phyloP scores from a whole-genome alignment of 2,888 invertebrate species.

The Yponomeuta malinellus region DNA sequence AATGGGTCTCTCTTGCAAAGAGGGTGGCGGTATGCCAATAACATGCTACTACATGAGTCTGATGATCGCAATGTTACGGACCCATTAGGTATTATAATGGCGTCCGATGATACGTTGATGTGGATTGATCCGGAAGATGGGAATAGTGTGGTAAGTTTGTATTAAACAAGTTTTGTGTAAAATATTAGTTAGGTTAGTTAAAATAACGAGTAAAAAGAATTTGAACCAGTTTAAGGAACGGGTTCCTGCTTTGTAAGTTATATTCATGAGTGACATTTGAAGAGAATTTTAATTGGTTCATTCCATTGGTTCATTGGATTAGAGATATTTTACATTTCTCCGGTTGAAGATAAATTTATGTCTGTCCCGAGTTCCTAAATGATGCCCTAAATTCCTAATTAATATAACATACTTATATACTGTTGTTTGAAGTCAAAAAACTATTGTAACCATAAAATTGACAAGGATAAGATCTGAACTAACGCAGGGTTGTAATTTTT shows the following conservation, averaged over 20 bases:
- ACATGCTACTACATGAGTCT: slow-evolving; percentile 31
- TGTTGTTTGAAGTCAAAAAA: too few relatives aligned
- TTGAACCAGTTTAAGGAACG: not conserved
- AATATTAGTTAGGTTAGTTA: not conserved
- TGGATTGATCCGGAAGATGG: slow-evolving; percentile 37
- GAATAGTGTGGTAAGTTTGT: slow-evolving; percentile 31
- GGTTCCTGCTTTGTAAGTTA: not conserved
- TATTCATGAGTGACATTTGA: not conserved
- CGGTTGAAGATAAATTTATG: not conserved
- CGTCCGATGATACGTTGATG: slow-evolving; percentile 30
- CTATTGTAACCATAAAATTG: too few relatives aligned
- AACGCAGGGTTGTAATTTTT: too few relatives aligned
- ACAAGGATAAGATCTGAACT: too few relatives aligned
- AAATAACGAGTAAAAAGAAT: not conserved
- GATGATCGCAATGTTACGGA: slow-evolving; percentile 31
- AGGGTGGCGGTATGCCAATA: slow-evolving; percentile 63
- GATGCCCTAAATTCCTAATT: too few relatives aligned
- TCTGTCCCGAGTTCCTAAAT: too few relatives aligned
- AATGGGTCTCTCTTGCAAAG: slow-evolving; percentile 49
- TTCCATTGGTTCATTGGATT: not conserved
- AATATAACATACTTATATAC: too few relatives aligned
- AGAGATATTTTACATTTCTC: not conserved
- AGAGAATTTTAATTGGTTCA: not conserved
- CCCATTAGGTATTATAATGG: slow-evolving; percentile 49
- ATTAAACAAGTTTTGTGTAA: not conserved